Evolutionary conservation across 2,113 vertebrate species (phyloP), one percentile per base, ranked within the genome.

Genomic region (Tricholaema leucomelas): DNA sequence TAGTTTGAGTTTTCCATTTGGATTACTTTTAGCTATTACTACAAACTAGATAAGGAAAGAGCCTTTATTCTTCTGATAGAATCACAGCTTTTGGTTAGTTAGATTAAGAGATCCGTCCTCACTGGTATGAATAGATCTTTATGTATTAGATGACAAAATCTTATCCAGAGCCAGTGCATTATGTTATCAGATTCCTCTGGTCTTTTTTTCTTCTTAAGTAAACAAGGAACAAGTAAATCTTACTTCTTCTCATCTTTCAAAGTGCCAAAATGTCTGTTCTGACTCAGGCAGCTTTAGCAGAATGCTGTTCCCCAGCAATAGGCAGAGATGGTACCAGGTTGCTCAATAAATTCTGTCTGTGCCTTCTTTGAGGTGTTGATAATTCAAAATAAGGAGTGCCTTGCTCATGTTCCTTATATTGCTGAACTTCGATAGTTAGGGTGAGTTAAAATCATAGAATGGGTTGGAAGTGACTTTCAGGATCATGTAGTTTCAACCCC

Each of bases 171-270:
- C 77, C 77, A 61, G 30, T 66, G 66, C 54, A 35, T 78, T 90
- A 48, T 54, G 54, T 72, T 93, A 81, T 36, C 81, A 61, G 81
- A 79, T 91, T 79, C 63, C 74, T 88, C 64, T 3, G 6, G 27
- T 36, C 64, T 54, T 71, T 71, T 74, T 8, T 64, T 46, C 18
- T n/a, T 91, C 86, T 54, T 35, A 13, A 65, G 58, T 78, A 71
- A 93, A 38, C 50, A 65, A 44, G 61, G 66, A 81, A 13, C 48
- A 70, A 88, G 44, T 87, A 88, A 92, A 88, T 88, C 87, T 88
- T 81, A 65, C 33, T 78, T 17, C 40, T 64, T 88, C 58, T 84
- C 61, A 21, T 83, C 65, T 74, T 78, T 79, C 27, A 5, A 28
- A 76, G 85, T 4, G 19, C 65, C 6, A 12, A 88, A 85, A 74